Evolutionary conservation across 2,113 vertebrate species (phyloP).

Genomic region (Clarias magur): DNA sequence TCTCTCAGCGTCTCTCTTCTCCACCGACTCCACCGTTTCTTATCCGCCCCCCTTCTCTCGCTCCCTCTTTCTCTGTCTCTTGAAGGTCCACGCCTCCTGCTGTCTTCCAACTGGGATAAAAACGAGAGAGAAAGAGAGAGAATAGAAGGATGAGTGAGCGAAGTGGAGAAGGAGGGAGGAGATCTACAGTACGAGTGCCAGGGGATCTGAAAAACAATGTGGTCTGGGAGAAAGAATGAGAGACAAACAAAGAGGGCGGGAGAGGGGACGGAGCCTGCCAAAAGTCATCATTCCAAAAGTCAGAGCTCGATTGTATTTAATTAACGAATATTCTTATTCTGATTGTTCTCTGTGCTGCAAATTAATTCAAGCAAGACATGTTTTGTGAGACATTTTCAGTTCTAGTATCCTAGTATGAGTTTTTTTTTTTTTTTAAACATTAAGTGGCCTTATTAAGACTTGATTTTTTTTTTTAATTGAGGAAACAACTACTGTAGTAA

Average conservation of each 20-base stretch:
- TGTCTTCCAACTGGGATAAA: conserved; percentile 58
- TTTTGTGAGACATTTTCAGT: neutral
- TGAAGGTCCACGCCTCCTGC: conserved; percentile 67
- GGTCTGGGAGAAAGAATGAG: conserved; percentile 56
- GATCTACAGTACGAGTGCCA: conserved; percentile 66
- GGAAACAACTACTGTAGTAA: no score
- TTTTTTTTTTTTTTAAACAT: no score
- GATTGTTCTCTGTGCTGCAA: neutral
- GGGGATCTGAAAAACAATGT: conserved; percentile 61
- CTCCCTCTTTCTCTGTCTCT: conserved; percentile 37
- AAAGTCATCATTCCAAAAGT: conserved; percentile 28
- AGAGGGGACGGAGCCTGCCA: conserved; percentile 41
- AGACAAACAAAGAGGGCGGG: conserved; percentile 15
- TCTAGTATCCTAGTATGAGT: neutral
- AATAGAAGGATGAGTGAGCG: conserved; percentile 7
- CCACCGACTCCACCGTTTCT: conserved; percentile 26
- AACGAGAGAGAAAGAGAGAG: conserved; percentile 49
- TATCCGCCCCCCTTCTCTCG: conserved; percentile 33
- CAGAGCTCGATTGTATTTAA: neutral
- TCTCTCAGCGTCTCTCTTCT: conserved; percentile 36
- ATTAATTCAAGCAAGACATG: neutral
- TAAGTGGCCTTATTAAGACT: neutral
- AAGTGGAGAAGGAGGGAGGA: conserved; percentile 46
- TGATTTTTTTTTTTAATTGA: neutral
- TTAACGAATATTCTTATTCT: neutral